Evolutionary conservation across 2,888 invertebrate species (phyloP).

Genomic region (Phasia obesa): DNA sequence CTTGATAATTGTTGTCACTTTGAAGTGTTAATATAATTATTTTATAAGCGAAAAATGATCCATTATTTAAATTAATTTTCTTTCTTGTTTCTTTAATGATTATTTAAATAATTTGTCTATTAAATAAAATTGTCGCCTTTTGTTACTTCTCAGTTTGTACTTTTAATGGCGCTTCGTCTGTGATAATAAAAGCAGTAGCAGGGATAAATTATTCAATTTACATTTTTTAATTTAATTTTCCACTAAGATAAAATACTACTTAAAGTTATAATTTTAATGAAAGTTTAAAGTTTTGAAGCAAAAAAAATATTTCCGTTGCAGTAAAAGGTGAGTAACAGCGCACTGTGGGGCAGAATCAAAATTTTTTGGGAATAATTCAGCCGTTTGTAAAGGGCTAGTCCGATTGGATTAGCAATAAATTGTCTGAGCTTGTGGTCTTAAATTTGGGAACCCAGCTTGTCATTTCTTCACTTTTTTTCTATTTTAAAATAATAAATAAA

Average conservation of each 20-base stretch:
- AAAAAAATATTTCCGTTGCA: too few relatives aligned
- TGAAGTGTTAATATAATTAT: constrained; percentile 60
- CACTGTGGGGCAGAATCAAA: too few relatives aligned
- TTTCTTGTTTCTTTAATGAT: constrained; percentile 25
- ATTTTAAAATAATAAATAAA: too few relatives aligned
- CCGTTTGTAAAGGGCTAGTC: too few relatives aligned
- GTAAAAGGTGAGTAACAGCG: too few relatives aligned
- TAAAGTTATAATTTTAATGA: too few relatives aligned
- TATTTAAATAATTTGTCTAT: constrained; percentile 38
- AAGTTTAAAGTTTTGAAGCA: too few relatives aligned
- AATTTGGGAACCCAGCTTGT: too few relatives aligned
- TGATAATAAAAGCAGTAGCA: not conserved
- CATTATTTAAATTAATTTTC: constrained; percentile 34
- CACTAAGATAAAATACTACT: not conserved
- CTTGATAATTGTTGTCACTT: constrained; percentile 42
- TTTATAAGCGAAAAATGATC: constrained; percentile 23
- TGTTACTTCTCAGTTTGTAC: not conserved
- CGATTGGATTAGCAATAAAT: too few relatives aligned
- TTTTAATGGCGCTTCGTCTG: not conserved
- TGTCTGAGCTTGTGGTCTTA: too few relatives aligned
- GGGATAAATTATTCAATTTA: not conserved
- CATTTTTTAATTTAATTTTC: not conserved
- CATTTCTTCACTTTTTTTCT: too few relatives aligned
- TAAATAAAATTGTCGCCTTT: constrained; percentile 3
- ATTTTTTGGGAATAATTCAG: too few relatives aligned